Base-by-base conservation (phyloP, 2,113 vertebrate species). In the Phocoena phocoena region DNA sequence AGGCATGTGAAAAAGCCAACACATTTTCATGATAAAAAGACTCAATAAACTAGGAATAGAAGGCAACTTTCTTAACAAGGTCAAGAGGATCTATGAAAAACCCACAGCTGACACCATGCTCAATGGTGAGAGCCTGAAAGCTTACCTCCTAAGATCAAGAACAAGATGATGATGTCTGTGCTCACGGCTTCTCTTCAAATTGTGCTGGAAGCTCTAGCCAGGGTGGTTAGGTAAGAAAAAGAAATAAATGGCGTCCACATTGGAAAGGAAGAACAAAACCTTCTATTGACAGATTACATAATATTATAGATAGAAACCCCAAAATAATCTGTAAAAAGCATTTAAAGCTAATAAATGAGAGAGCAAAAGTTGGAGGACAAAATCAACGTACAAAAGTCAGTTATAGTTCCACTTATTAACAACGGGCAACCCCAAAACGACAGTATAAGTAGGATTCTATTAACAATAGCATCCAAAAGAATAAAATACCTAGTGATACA, bases 101-200 rank as follows among this genome's bases (percentile, higher is more conserved):
- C 21, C 31, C 8, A 3, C 8, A 31, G 50, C 53, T 36, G 70
- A 71, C 18, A 3, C 36, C 31, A 12, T 4, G 50, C 62, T 71
- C 23, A 31, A 9, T 3, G 8, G 28, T 2, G 33, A 60, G 53
- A 70, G 5, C 31, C 50, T 36, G 25, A 28, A 84, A 84, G 8
- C 17, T 36, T 31, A 38, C 38, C 25, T 53, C 21, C 58, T 28
- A 10, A 55, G 83, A 18, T 14, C 23, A 47, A 63, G 47, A 15
- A 17, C 7, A 47, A 62, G 79, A 25, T 0, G 5, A 33, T 6
- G 4, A 4, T 8, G 13, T 6, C 20, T 5, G 3, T 71, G 20
- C 23, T 17, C n/a, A 33, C 0, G 1, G 8, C 23, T 41, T 83
- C 62, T 50, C 26, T 33, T 62, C 8, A 17, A 15, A 6, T 7